Evolutionary conservation across 1,140 invertebrate genomes (phyloP), one percentile per base, ranked within the genome.

Genomic region (Sarcophaga bullata): DNA sequence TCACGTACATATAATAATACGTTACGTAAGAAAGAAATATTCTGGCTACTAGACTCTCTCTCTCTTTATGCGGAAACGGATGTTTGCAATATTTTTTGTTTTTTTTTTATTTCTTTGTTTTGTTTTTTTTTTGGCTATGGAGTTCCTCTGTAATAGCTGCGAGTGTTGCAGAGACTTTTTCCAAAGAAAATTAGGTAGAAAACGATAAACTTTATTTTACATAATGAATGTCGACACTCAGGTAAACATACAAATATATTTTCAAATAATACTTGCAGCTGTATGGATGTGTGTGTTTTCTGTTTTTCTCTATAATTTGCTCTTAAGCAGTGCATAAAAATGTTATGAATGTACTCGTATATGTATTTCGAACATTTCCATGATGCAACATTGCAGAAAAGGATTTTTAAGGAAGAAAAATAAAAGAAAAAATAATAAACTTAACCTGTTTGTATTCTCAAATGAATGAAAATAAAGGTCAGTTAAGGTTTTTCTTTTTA

Each of bases 141-240:
- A 37, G 25, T 37, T 37, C 1, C 25, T 37, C 25, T 37, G 25
- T 37, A 37, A 37, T 37, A 37, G 25, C 4, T 37, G 25, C 84
- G 87, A 85, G 86, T 86, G 85, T 86, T 85, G 85, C 86, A 83
- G 58, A 76, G 47, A 17, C 47, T 76, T 76, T 37, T 76, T 54
- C 81, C 48, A 9, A 81, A 78, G 72, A 48, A 88, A 88, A 88
- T 88, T 88, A 88, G 87, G 86, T 87, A 85, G n/a, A 87, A 88
- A 88, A 37, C 25, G 86, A 86, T 86, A 88, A 88, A 88, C 87
- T 86, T 88, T 88, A 76, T 48, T 76, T 48, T 58, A 58, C n/a
- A 58, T 58, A 58, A 58, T 58, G 54, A 58, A 58, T n/a, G n/a
- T 58, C 54, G 54, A 58, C 54, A 86, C 85, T 84, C 86, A n/a